Evolutionary conservation across 2,888 invertebrate genomes (phyloP), one percentile per base, ranked within the genome.

Genomic region (Dromius quadrimaculatus): DNA sequence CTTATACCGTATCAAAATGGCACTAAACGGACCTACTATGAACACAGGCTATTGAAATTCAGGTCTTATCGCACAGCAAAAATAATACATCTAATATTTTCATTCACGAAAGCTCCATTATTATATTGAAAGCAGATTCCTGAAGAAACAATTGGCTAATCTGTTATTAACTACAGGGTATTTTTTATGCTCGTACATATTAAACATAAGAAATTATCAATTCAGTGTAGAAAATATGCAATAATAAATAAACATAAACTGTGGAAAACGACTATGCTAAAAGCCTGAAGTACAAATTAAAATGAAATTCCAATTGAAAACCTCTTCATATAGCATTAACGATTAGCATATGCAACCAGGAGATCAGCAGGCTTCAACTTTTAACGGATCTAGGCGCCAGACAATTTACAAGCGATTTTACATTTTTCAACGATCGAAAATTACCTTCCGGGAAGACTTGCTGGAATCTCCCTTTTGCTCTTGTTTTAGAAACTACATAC

Each of bases 301-400:
- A 47, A 47, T 11, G n/a, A 15, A 41, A 41, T 11, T 1, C 41
- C 13, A 8, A 4, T 6, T 9, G 6, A 2, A 9, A 36, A 36
- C 4, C 15, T 43, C 9, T 43, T 17, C 11, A n/a, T 8, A 17
- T 20, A 47, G 11, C 11, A 6, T 1, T 1, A 20, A n/a, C 19
- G 43, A 54, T 54, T 54, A 8, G 36, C 59, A 65, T 65, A 66
- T 66, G 66, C 66, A 65, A 65, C 65, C 65, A 54, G 66, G 38
- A 38, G 15, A 38, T 23, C 66, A 66, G 41, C 36, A 64, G 59
- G 68, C 43, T 59, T 45, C 59, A 68, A 57, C 50, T 62, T 47
- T 70, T 70, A 70, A 70, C 70, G 70, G 70, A 70, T 61, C 62
- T 62, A 70, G 70, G 70, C 70, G 70, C 70, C 70, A 70, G 70